These are phyloP conservation scores for Sitta europaea DNA, from an alignment of 2,113 vertebrate species.

Conservation along the genomic window DNA sequence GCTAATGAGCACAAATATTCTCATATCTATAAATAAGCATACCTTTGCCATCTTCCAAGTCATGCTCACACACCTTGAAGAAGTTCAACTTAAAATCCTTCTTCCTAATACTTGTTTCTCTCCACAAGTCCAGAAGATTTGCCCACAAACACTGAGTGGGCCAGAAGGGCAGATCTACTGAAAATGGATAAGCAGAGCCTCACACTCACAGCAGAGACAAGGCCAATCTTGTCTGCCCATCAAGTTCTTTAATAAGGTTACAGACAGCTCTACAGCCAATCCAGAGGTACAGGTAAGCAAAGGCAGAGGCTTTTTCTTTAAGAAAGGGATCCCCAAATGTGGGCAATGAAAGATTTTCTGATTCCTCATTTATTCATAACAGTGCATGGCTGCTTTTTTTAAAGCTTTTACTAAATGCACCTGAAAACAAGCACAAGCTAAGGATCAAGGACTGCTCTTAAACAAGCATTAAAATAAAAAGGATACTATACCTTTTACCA, in stretches of 20 bases:
- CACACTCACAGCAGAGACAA: neutral
- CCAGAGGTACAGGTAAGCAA: rapidly evolving
- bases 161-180: neutral
- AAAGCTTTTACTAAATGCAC: neutral
- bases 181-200: neutral
- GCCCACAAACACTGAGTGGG: neutral
- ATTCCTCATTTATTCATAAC: neutral
- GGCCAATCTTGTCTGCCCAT: neutral
- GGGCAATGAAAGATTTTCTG: neutral
- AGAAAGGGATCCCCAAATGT: neutral
- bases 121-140: neutral
- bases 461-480: neutral
- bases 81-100: neutral
- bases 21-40: neutral
- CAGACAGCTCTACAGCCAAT: neutral
- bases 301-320: neutral
- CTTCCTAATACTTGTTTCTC: neutral
- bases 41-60: neutral
- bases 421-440: neutral
- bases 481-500: neutral
- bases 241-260: neutral
- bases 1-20: neutral
- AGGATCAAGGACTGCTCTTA: neutral
- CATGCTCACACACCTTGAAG: neutral
- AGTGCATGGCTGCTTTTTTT: neutral